These are phyloP conservation scores for Pandemis heparana DNA, from an alignment of 2,888 invertebrate genomes.

Conservation along the genomic window DNA sequence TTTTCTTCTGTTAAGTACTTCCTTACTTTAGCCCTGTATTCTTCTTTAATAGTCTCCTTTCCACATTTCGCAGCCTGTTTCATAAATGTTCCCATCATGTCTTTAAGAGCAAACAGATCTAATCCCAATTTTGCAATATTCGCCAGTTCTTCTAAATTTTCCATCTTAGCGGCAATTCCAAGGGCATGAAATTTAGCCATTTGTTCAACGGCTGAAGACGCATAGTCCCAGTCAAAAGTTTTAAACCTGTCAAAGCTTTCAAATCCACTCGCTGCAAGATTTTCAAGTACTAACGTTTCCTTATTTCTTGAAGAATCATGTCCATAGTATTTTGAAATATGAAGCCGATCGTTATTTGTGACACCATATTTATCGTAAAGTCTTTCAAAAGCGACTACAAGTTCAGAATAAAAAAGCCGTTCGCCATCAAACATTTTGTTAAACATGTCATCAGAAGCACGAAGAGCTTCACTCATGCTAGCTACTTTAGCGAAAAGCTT, in stretches of 20 bases:
- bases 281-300: slow-evolving; percentile 64
- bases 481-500: slow-evolving; percentile 12
- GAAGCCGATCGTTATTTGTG: background rate
- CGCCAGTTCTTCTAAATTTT: slow-evolving; percentile 57
- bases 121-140: slow-evolving; percentile 38
- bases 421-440: background rate
- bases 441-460: slow-evolving; percentile 12
- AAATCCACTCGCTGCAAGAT: slow-evolving; percentile 59
- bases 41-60: slow-evolving; percentile 46
- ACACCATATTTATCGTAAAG: slow-evolving; percentile 13
- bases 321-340: slow-evolving; percentile 12
- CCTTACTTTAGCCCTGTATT: slow-evolving; percentile 49
- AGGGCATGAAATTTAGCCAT: slow-evolving; percentile 69
- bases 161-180: slow-evolving; percentile 65
- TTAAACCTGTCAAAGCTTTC: slow-evolving; percentile 51
- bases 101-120: background rate
- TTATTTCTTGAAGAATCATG: slow-evolving; percentile 51
- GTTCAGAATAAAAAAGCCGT: slow-evolving; percentile 3
- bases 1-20: slow-evolving; percentile 46
- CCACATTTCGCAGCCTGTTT: background rate
- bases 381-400: background rate
- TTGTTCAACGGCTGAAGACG: slow-evolving; percentile 53
- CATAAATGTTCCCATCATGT: background rate
- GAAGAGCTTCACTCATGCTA: background rate
- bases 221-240: slow-evolving; percentile 61